phyloP scores from a whole-genome alignment of 2,888 invertebrate species.

The Anarsia innoxiella region DNA sequence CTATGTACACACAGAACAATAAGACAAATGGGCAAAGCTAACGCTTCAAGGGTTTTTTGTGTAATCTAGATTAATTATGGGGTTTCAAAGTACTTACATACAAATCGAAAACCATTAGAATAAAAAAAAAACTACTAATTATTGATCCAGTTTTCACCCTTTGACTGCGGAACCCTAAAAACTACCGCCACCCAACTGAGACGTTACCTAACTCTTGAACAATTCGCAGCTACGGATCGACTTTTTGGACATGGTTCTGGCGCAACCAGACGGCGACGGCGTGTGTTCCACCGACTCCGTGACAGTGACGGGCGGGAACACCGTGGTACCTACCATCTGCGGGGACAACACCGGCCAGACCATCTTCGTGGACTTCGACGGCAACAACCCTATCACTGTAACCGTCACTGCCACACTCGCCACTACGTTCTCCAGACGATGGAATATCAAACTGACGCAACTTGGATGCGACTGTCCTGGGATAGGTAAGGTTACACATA shows the following conservation, averaged over 20 bases:
- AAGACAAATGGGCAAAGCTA: too few relatives aligned
- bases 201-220: too few relatives aligned
- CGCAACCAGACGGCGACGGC: slow-evolving; percentile 84
- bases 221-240: slow-evolving; percentile 87
- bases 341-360: slow-evolving; percentile 89
- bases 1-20: too few relatives aligned
- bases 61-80: too few relatives aligned
- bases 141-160: too few relatives aligned
- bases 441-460: slow-evolving; percentile 85
- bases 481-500: slow-evolving; percentile 72
- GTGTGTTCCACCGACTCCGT: slow-evolving; percentile 82
- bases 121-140: too few relatives aligned
- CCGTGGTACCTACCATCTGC: slow-evolving; percentile 81
- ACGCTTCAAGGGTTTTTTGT: too few relatives aligned
- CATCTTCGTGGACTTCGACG: slow-evolving; percentile 84
- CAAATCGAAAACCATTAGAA: too few relatives aligned
- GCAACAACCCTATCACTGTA: slow-evolving; percentile 79
- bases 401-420: slow-evolving; percentile 78
- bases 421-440: slow-evolving; percentile 78
- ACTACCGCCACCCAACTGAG: too few relatives aligned
- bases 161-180: too few relatives aligned
- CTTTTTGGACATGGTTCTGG: slow-evolving; percentile 81
- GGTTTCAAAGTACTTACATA: too few relatives aligned
- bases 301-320: slow-evolving; percentile 80
- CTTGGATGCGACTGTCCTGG: slow-evolving; percentile 82